Evolutionary conservation across 2,113 vertebrate species (phyloP).

Genomic region (Etheostoma spectabile): DNA sequence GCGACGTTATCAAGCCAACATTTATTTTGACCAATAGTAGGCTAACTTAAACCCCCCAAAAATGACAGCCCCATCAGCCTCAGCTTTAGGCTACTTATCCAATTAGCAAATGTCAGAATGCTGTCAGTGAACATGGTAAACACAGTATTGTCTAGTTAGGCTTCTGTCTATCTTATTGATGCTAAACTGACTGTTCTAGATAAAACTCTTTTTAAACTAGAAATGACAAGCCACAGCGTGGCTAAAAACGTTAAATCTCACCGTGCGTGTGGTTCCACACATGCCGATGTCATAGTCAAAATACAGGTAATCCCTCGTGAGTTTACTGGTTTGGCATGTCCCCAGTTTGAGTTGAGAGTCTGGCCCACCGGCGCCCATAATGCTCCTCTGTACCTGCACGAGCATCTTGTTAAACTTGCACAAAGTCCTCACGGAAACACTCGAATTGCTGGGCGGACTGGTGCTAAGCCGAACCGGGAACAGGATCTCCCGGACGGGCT

Average conservation of each 20-base stretch:
- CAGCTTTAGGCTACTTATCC: too few species aligned
- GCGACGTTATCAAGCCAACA: too few species aligned
- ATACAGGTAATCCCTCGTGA: constrained; percentile 45
- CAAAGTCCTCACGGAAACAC: constrained; percentile 26
- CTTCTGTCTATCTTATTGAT: too few species aligned
- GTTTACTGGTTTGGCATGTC: constrained; percentile 60
- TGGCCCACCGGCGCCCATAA: constrained; percentile 26
- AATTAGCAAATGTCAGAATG: too few species aligned
- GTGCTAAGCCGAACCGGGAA: constrained; percentile 29
- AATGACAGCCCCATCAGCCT: too few species aligned
- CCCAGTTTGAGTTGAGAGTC: constrained; percentile 65
- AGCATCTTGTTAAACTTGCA: constrained; percentile 69
- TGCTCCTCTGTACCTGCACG: constrained; percentile 64
- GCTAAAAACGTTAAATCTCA: constrained; percentile 28
- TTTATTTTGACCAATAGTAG: too few species aligned
- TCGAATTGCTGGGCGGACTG: background rate
- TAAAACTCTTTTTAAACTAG: too few species aligned
- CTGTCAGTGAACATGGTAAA: too few species aligned
- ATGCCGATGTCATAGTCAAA: constrained; percentile 66
- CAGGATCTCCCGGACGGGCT: constrained; percentile 55
- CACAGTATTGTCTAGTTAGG: too few species aligned
- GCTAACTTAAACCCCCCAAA: too few species aligned
- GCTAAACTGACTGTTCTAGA: too few species aligned
- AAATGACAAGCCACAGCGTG: background rate
- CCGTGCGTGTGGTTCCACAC: constrained; percentile 76